phyloP scores from a whole-genome alignment of 92 coral and sea anemone species.

The Scolanthus callimorphus region DNA sequence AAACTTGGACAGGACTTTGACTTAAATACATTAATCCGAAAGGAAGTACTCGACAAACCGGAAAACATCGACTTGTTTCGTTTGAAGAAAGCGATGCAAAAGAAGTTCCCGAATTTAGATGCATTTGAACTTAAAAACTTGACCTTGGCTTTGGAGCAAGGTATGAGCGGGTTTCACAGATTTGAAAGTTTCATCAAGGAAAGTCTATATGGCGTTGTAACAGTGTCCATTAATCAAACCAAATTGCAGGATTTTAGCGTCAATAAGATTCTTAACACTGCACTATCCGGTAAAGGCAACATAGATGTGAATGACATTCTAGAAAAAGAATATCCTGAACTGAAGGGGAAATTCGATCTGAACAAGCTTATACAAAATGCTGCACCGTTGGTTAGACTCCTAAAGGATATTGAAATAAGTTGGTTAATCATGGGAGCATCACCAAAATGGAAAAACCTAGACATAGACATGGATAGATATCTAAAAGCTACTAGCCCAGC shows the following conservation, averaged over 20 bases:
- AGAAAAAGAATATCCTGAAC: constrained; percentile 3
- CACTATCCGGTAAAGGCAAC: background rate
- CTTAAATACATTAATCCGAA: too few species aligned
- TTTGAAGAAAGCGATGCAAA: too few species aligned
- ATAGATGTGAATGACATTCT: constrained; percentile 6
- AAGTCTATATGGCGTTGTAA: constrained; percentile 1
- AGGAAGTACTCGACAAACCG: too few species aligned
- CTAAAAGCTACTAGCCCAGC: constrained; percentile 14
- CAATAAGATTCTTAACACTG: background rate
- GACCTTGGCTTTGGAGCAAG: too few species aligned
- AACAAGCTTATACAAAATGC: constrained; percentile 8
- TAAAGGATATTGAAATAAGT: constrained; percentile 5
- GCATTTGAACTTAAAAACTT: too few species aligned
- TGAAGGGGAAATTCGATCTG: background rate
- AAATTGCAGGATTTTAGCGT: constrained; percentile 6
- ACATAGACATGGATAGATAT: constrained; percentile 10
- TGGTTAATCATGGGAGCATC: constrained; percentile 3
- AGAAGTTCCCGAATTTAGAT: too few species aligned
- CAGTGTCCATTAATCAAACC: constrained; percentile 1
- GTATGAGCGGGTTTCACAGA: background rate
- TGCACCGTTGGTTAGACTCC: constrained; percentile 2
- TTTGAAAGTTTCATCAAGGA: constrained; percentile 10
- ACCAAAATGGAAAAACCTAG: background rate
- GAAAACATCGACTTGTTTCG: too few species aligned
- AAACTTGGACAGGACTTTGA: constrained; percentile 5